Base-by-base conservation (phyloP, 2,113 vertebrate species). In the Marmota monax region DNA sequence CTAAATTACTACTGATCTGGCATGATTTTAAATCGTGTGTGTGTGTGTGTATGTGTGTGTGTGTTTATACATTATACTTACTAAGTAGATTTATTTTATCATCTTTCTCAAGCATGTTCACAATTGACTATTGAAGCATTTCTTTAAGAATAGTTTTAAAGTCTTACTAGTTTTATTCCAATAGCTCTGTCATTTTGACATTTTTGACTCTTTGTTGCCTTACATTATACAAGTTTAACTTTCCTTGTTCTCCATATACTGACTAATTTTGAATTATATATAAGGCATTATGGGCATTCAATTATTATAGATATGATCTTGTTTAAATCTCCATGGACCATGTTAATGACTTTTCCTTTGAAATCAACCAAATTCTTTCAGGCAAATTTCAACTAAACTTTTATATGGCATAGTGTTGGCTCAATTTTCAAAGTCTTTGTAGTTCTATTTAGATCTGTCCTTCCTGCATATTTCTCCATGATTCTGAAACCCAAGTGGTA, bases 321-420 rank as follows among this genome's bases (percentile, higher is more conserved):
- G 3, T 63, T 84, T 78, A 90, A 79, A 29, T 53, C 23, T 45
- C 53, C 48, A 45, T 42, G 32, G 22, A 53, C 37, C 58, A 29
- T 48, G 9, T 37, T n/a, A 58, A 34, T n/a, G 12, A 25, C n/a
- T 85, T 94, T 93, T 48, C 5, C 83, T 76, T 72, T 63, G 11
- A 9, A 85, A 34, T 48, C 93, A 32, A 32, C 8, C 5, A 58
- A 18, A 13, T 80, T 76, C 45, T 12, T 73, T 88, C 70, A 65
- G 22, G 11, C 1, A 87, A 72, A 87, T 37, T 34, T 11, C 45
- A 87, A 83, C 14, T 5, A 8, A 72, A 34, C 23, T 83, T 90
- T 16, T 23, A 2, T 4, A 82, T 25, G 22, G 5, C 6, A 9
- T n/a, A 72, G 0, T 0, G 0, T 86, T 1, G 13, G 17, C 22